Evolutionary conservation across 2,113 vertebrate genomes (phyloP).

Genomic region (Puffinus mauretanicus): DNA sequence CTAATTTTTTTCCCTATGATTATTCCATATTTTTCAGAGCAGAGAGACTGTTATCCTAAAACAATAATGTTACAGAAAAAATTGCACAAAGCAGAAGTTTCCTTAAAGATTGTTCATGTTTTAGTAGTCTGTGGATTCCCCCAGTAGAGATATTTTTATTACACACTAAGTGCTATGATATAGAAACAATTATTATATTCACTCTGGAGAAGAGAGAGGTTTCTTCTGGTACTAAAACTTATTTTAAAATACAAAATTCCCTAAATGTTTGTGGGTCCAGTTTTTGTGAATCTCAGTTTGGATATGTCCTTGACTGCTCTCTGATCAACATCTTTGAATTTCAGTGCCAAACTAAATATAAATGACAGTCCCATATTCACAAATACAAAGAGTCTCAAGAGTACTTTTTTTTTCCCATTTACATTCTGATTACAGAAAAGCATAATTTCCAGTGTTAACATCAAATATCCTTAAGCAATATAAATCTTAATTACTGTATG

Average conservation of each 20-base stretch:
- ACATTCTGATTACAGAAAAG: slow-evolving; percentile 9
- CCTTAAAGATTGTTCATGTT: not conserved
- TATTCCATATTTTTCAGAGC: not conserved
- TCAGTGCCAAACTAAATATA: not conserved
- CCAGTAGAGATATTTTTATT: not conserved
- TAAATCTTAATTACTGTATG: slow-evolving; percentile 63
- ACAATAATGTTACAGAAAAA: not conserved
- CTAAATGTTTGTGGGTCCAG: not conserved
- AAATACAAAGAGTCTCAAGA: not conserved
- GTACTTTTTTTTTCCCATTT: not conserved
- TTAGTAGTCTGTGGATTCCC: not conserved
- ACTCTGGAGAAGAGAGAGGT: not conserved
- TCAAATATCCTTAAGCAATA: slow-evolving; percentile 35
- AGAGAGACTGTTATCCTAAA: not conserved
- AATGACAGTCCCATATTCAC: not conserved
- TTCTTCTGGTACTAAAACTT: not conserved
- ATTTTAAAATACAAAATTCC: not conserved
- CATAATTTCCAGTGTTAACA: not conserved
- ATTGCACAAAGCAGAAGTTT: not conserved
- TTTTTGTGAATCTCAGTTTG: not conserved
- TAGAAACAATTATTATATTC: not conserved
- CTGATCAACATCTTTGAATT: not conserved
- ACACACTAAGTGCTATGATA: not conserved
- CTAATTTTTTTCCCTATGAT: not conserved
- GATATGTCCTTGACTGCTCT: not conserved